Evolutionary conservation across 1,140 invertebrate species (phyloP), one percentile per base, ranked within the genome.

Genomic region (Philotrypesis tridentata): DNA sequence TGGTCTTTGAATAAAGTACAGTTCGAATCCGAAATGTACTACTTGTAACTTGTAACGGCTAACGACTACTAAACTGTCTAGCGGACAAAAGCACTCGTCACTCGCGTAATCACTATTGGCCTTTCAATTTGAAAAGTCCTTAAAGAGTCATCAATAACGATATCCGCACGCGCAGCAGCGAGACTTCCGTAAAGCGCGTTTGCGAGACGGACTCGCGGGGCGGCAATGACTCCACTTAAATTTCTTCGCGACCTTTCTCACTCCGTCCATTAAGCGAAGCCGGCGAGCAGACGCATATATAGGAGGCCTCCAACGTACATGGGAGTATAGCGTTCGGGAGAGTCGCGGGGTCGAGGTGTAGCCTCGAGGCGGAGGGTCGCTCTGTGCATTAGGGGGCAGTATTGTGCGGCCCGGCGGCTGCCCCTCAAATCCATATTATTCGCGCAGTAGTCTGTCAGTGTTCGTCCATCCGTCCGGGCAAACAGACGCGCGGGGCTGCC

Each of bases 381-480:
- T 87, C 88, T 87, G 89, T 90, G 89, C 90, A 91, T 91, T 91
- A 92, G 90, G 89, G n/a, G 88, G 89, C 86, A 89, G 89, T 85
- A 92, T 92, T 92, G 91, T 92, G 87, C 87, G n/a, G n/a, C 85
- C 86, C 84, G 86, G 67, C 31, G 61, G 23, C 25, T 65, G 9
- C 89, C 88, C 88, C 86, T 89, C 87, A 87, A 90, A 90, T 90
- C 89, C 87, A 90, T 90, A 91, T 91, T 90, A 91, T 89, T 90
- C 88, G 86, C 86, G 86, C 88, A 86, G 86, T 87, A 91, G 89
- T 91, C 90, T 87, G 90, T 91, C 91, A 90, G 89, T 86, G 87
- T 89, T 88, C 87, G 86, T 85, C 84, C 85, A 85, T 85, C 84
- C 85, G 80, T 85, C 83, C 86, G 82, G 37, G 9, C 70, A 48